A percentile compares a stretch with the other conserved stretches of the same genome.
phyloP scores from a whole-genome alignment of 2,888 invertebrate genomes.

The Dexiosoma caninum region DNA sequence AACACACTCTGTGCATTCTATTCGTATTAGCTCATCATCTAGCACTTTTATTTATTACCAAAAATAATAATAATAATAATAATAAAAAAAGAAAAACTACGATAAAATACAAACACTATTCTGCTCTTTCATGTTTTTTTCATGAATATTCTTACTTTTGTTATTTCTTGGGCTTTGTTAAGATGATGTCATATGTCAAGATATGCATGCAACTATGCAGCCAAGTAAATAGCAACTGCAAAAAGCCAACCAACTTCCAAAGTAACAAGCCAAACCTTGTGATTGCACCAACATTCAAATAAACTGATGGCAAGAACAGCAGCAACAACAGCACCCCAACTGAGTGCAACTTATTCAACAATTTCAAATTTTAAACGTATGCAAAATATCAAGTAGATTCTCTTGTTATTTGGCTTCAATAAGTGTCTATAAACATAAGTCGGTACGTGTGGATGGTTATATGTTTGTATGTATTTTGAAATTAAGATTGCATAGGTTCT shows the following conservation, averaged over 20 bases:
- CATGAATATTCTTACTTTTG: background rate
- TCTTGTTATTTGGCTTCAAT: background rate
- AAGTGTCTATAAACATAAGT: no score
- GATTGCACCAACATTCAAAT: background rate
- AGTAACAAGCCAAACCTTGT: background rate
- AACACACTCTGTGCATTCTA: background rate
- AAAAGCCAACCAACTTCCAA: background rate
- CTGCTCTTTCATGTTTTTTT: background rate
- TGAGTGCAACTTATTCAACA: background rate
- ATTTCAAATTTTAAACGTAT: background rate
- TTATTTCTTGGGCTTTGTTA: background rate
- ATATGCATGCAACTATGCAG: slow-evolving; percentile 33
- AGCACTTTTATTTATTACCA: background rate
- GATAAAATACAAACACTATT: background rate
- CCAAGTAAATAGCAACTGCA: background rate
- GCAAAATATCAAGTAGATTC: background rate
- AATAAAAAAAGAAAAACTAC: background rate
- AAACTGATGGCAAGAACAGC: background rate
- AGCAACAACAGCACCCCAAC: background rate
- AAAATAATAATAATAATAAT: slow-evolving; percentile 9
- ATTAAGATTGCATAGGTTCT: background rate
- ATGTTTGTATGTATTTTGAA: background rate
- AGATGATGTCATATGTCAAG: slow-evolving; percentile 56
- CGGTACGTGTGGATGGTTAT: no score
- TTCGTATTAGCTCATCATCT: slow-evolving; percentile 44